phyloP scores from a whole-genome alignment of 2,797 vertebrate genomes.

The Thripadectes ignobilis region DNA sequence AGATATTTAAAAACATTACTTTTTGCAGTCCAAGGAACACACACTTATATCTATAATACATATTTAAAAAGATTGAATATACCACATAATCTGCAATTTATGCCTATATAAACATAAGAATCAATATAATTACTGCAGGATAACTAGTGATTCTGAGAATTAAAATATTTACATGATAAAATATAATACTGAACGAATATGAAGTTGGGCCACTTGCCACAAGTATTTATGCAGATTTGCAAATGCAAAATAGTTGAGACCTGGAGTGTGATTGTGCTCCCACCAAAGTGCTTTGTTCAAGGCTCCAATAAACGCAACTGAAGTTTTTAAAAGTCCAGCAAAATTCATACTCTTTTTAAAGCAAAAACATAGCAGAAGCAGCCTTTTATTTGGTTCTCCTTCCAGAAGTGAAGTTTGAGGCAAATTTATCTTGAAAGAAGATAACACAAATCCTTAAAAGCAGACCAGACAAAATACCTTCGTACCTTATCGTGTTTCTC shows the following conservation, averaged over 20 bases:
- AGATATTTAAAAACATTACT: not conserved
- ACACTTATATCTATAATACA: not conserved
- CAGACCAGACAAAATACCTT: not conserved
- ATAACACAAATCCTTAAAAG: conserved; percentile 12
- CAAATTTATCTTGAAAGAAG: not conserved
- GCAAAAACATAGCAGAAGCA: not conserved
- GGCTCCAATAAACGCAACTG: not conserved
- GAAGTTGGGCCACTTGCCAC: not conserved
- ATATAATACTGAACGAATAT: not conserved
- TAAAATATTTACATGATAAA: not conserved
- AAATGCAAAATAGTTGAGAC: not conserved
- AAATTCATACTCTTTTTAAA: not conserved
- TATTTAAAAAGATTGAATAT: not conserved
- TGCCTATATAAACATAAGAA: not conserved
- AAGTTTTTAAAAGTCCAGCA: not conserved
- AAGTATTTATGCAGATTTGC: not conserved
- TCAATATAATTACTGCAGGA: not conserved
- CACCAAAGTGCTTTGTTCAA: not conserved
- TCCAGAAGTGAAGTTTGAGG: not conserved
- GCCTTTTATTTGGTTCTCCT: not conserved
- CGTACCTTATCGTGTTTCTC: not conserved
- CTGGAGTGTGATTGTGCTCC: not conserved
- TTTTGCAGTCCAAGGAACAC: not conserved
- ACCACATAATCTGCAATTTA: not conserved
- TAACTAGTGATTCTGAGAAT: not conserved